phyloP scores from a whole-genome alignment of 2,797 vertebrate genomes.

The Adelosebastes latens region DNA sequence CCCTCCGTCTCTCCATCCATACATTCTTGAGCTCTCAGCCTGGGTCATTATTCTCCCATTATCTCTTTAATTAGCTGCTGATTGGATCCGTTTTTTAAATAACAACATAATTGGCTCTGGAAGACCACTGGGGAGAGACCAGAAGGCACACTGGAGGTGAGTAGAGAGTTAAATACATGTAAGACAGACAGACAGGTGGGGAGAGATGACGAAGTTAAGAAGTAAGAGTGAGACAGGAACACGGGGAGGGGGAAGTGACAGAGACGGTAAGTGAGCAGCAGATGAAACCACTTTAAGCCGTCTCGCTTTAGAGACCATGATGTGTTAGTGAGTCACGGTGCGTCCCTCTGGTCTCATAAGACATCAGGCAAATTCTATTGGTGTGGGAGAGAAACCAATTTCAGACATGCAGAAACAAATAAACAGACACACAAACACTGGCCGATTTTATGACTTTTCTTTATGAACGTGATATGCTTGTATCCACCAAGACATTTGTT shows the following conservation, averaged over 20 bases:
- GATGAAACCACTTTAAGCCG: slow-evolving; percentile 35
- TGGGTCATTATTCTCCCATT: slow-evolving; percentile 51
- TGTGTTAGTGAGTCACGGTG: slow-evolving; percentile 47
- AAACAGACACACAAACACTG: background rate
- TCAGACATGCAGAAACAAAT: slow-evolving; percentile 28
- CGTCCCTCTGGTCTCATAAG: slow-evolving; percentile 28
- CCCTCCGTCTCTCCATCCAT: background rate
- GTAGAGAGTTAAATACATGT: background rate
- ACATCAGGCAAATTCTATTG: slow-evolving; percentile 51
- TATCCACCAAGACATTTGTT: background rate
- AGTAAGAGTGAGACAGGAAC: slow-evolving; percentile 2
- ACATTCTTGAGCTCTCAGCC: background rate
- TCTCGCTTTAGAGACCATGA: slow-evolving; percentile 24
- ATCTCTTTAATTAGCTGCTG: slow-evolving; percentile 67
- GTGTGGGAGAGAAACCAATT: slow-evolving; percentile 46
- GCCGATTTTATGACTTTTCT: background rate
- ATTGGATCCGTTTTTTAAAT: slow-evolving; percentile 65
- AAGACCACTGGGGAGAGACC: slow-evolving; percentile 24
- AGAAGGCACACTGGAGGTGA: background rate
- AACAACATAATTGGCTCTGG: slow-evolving; percentile 59
- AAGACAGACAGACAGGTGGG: background rate
- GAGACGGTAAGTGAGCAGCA: slow-evolving; percentile 20
- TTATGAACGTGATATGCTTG: background rate
- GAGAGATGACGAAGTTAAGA: slow-evolving; percentile 12
- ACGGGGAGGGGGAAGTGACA: background rate